Evolutionary conservation across 1,140 invertebrate species (phyloP).

Genomic region (Metopolophium dirhodum): DNA sequence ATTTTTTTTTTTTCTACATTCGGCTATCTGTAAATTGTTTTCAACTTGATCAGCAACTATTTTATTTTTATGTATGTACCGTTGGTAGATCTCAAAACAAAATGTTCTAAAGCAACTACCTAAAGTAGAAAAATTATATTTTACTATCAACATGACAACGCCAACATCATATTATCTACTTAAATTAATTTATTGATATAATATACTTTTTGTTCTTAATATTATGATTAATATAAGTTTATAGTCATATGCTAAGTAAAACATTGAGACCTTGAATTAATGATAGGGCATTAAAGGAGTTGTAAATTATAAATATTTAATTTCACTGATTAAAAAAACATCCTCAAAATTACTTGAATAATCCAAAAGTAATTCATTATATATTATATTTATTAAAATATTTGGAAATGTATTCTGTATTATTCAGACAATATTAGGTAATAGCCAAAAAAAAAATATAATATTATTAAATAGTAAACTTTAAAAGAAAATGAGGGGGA

Average conservation of each 20-base stretch:
- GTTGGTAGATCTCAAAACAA: not conserved
- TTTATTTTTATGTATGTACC: not conserved
- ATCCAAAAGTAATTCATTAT: too few species aligned
- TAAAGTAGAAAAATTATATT: not conserved
- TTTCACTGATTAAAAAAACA: too few species aligned
- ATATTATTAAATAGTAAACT: too few species aligned
- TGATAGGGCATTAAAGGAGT: too few species aligned
- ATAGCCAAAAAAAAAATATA: too few species aligned
- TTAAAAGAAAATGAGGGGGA: too few species aligned
- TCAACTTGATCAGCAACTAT: not conserved
- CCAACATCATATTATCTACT: not conserved
- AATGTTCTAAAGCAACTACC: not conserved
- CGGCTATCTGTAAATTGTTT: not conserved
- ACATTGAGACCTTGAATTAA: not conserved
- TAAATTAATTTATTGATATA: not conserved
- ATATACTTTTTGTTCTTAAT: not conserved
- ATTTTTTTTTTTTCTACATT: constrained; percentile 6
- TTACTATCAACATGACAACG: not conserved
- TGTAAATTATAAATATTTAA: too few species aligned
- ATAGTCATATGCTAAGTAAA: not conserved
- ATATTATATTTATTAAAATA: too few species aligned
- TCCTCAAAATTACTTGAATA: too few species aligned
- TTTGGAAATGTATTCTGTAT: too few species aligned
- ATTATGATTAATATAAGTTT: not conserved
- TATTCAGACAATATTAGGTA: too few species aligned